These are phyloP conservation scores for Blennius ocellaris DNA, from an alignment of 2,113 vertebrate genomes.

Conservation along the genomic window DNA sequence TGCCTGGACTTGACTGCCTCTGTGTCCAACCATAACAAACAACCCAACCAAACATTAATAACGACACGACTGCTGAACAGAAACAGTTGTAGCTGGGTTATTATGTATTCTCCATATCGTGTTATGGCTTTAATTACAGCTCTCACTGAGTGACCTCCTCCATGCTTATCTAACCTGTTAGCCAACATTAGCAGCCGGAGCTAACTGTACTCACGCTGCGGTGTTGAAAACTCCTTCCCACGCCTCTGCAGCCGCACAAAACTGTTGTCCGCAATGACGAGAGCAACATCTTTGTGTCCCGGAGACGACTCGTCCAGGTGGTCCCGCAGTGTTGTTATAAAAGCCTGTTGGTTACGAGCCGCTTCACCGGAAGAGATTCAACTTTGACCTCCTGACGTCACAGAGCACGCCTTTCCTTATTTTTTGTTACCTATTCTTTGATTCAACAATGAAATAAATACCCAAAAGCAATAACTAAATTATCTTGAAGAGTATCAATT, in stretches of 20 bases:
- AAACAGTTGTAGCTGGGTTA: not conserved
- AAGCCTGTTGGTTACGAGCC: not conserved
- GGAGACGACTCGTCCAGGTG: accelerated
- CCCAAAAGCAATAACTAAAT: too few species aligned
- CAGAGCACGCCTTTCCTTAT: not conserved
- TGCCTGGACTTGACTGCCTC: conserved; percentile 30
- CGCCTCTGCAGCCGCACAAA: conserved; percentile 64
- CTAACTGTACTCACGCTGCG: conserved; percentile 61
- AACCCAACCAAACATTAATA: not conserved
- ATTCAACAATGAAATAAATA: too few species aligned
- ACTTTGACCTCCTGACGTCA: conserved; percentile 74
- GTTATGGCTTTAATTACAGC: not conserved
- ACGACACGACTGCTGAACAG: not conserved
- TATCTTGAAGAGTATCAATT: too few species aligned
- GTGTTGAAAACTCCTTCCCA: conserved; percentile 56
- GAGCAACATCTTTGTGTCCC: conserved; percentile 63
- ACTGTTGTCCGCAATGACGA: conserved; percentile 61
- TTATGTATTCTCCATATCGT: not conserved
- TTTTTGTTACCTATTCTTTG: not conserved
- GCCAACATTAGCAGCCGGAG: conserved; percentile 30
- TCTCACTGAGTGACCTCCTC: conserved; percentile 35
- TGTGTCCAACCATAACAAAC: not conserved
- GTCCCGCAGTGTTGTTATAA: not conserved
- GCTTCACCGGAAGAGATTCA: conserved; percentile 1
- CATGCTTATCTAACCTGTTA: not conserved